phyloP scores from a whole-genome alignment of 2,888 invertebrate species.

The Agrypnus murinus region DNA sequence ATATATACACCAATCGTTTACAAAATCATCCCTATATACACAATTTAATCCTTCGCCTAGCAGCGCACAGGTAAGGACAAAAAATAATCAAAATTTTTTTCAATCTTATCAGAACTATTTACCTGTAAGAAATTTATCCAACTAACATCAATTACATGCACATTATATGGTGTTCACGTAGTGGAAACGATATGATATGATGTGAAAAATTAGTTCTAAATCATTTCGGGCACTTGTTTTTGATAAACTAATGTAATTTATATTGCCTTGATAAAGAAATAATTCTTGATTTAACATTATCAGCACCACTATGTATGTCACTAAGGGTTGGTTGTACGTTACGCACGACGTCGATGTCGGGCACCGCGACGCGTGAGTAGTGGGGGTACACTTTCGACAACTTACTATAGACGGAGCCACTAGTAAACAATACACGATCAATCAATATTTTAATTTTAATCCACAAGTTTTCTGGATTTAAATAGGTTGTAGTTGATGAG shows the following conservation, averaged over 20 bases:
- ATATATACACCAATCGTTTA: constrained; percentile 23
- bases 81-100: constrained; percentile 3
- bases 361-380: constrained; percentile 56
- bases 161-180: constrained; percentile 26
- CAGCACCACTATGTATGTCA: constrained; percentile 52
- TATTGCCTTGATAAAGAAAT: constrained; percentile 35
- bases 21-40: constrained; percentile 16
- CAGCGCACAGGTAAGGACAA: constrained; percentile 26
- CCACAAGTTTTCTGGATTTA: constrained; percentile 6
- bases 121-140: constrained; percentile 38
- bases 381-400: constrained; percentile 41
- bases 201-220: constrained; percentile 34
- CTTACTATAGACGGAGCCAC: constrained; percentile 50
- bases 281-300: constrained; percentile 49
- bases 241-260: constrained; percentile 30
- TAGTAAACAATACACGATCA: constrained; percentile 42
- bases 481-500: background rate
- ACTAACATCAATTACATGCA: constrained; percentile 37
- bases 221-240: constrained; percentile 43
- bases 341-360: constrained; percentile 58
- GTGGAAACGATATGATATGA: constrained; percentile 30
- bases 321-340: constrained; percentile 52
- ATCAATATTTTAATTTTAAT: constrained; percentile 52
- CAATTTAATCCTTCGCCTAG: constrained; percentile 37
- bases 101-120: constrained; percentile 25